Percentiles rank a stretch among this genome's conserved stretches.
Conservation (phyloP, 2,113 vertebrate genomes). For the Theristicus caerulescens region DNA sequence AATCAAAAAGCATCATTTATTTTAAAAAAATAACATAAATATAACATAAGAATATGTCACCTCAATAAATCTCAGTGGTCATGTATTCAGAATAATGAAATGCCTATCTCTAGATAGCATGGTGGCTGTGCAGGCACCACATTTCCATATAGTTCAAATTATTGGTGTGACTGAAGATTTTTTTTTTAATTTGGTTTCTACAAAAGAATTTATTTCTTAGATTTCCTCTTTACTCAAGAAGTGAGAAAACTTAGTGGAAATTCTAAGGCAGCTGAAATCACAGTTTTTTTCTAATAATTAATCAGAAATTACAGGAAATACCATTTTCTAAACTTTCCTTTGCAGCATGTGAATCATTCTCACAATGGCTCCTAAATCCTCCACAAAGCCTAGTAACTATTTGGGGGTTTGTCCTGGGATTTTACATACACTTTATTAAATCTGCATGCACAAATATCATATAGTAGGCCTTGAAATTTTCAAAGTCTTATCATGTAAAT, state of each 20-base stretch:
- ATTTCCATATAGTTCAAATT: not conserved
- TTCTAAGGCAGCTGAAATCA: not conserved
- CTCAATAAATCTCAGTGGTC: conserved; percentile 55
- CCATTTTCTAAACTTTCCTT: not conserved
- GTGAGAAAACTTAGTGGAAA: not conserved
- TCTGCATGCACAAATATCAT: not conserved
- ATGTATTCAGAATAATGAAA: conserved; percentile 49
- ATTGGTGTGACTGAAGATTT: not conserved
- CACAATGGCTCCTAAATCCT: not conserved
- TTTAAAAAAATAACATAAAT: conserved; percentile 52
- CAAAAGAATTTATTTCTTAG: not conserved
- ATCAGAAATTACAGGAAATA: not conserved
- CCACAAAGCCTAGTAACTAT: not conserved
- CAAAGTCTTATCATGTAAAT: not conserved
- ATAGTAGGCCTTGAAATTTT: not conserved
- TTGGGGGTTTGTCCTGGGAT: not conserved
- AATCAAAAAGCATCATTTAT: conserved; percentile 60
- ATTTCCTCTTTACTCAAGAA: not conserved
- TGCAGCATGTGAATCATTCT: not conserved
- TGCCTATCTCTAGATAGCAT: conserved; percentile 40
- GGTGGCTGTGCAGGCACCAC: conserved; percentile 13
- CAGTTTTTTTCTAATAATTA: not conserved
- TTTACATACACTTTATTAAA: not conserved
- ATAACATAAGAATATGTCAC: conserved; percentile 55
- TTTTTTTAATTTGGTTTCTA: not conserved